These are phyloP conservation scores for Hybos culiciformis DNA, from an alignment of 2,888 invertebrate genomes.

Conservation along the genomic window DNA sequence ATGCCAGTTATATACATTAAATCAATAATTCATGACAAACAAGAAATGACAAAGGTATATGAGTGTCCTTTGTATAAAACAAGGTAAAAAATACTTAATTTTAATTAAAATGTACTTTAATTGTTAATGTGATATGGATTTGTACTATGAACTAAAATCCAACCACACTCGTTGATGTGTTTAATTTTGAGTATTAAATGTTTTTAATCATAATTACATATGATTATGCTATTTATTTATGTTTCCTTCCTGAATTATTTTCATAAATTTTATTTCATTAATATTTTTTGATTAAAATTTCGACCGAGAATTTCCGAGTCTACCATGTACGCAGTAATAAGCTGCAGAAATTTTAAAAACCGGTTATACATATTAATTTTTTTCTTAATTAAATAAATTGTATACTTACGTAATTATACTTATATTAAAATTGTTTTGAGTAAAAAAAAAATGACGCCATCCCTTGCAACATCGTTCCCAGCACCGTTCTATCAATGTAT, in stretches of 20 bases:
- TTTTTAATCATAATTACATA: background rate
- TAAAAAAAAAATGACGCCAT: too few relatives aligned
- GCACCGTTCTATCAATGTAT: too few relatives aligned
- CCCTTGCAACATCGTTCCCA: too few relatives aligned
- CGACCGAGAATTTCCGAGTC: too few relatives aligned
- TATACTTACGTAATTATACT: too few relatives aligned
- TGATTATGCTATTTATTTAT: background rate
- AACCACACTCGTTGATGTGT: background rate
- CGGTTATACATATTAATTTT: too few relatives aligned
- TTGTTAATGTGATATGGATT: background rate
- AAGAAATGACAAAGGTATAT: slow-evolving; percentile 73
- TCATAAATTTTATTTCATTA: background rate
- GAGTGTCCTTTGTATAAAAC: slow-evolving; percentile 94
- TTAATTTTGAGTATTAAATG: background rate
- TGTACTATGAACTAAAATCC: background rate
- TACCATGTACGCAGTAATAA: too few relatives aligned
- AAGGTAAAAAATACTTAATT: slow-evolving; percentile 34
- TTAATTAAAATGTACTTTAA: background rate
- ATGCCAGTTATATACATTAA: slow-evolving; percentile 86
- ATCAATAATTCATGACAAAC: slow-evolving; percentile 82
- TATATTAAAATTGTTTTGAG: too few relatives aligned
- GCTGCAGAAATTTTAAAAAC: too few relatives aligned
- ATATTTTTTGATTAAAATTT: too few relatives aligned
- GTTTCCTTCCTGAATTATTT: background rate
- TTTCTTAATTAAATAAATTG: too few relatives aligned